phyloP scores from a whole-genome alignment of 2,113 vertebrate genomes.

The Oceanodroma tethys region DNA sequence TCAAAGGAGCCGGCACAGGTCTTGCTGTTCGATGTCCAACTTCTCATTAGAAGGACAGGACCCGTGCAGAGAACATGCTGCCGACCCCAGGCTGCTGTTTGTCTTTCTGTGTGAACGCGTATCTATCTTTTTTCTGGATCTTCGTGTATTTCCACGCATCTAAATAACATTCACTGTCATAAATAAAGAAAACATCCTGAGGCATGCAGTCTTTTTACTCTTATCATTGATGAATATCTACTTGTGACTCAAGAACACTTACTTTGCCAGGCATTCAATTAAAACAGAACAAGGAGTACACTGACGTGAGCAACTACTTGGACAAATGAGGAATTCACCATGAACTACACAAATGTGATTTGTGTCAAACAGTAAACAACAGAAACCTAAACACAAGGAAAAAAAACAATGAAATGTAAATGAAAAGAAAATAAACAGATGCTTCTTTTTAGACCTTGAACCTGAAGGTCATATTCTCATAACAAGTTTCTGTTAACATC shows the following conservation, averaged over 20 bases:
- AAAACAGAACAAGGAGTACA: conserved; percentile 21
- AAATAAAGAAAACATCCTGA: not conserved
- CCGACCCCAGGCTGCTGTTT: not conserved
- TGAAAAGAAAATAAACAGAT: not conserved
- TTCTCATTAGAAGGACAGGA: not conserved
- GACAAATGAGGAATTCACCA: not conserved
- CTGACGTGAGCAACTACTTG: not conserved
- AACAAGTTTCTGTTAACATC: not conserved
- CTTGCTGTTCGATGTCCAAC: not conserved
- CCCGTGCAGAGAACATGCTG: not conserved
- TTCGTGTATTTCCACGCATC: not conserved
- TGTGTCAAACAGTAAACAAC: not conserved
- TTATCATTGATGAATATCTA: not conserved
- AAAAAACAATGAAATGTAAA: not conserved
- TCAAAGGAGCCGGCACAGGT: not conserved
- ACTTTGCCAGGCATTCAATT: conserved; percentile 29
- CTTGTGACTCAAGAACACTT: not conserved
- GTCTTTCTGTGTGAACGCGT: not conserved
- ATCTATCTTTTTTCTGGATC: not conserved
- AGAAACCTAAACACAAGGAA: not conserved
- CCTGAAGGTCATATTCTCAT: not conserved
- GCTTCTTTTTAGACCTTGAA: not conserved
- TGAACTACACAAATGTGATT: not conserved
- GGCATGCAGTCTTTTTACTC: not conserved
- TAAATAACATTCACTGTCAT: not conserved